phyloP scores from a whole-genome alignment of 2,797 vertebrate genomes.

The Sebastes melanostomus region DNA sequence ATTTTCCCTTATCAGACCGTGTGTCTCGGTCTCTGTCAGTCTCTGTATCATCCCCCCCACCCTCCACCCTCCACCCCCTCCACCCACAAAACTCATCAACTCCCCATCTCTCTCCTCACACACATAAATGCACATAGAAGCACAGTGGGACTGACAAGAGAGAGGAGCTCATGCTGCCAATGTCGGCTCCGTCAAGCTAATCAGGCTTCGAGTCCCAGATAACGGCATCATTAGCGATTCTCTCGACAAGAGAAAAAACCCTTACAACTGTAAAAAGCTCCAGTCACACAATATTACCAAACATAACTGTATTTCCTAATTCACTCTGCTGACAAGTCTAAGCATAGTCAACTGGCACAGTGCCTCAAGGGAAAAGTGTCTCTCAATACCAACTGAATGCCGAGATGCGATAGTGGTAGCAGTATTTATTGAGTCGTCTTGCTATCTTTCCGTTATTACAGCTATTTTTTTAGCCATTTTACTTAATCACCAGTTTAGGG shows the following conservation, averaged over 20 bases:
- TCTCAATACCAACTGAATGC: constrained; percentile 24
- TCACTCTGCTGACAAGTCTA: constrained; percentile 46
- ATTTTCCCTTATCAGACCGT: constrained; percentile 24
- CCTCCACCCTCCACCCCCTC: too few relatives aligned
- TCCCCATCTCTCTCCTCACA: constrained; percentile 15
- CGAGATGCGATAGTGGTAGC: not conserved
- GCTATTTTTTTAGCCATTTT: constrained; percentile 2
- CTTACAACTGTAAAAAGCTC: constrained; percentile 31
- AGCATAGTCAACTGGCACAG: constrained; percentile 31
- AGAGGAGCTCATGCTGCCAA: constrained; percentile 50
- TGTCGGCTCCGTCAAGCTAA: constrained; percentile 58
- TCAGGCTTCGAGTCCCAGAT: constrained; percentile 63
- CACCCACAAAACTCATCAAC: constrained; percentile 27
- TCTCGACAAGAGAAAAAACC: constrained; percentile 44
- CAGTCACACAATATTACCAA: constrained; percentile 58
- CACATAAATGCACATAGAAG: constrained; percentile 21
- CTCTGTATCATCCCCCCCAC: constrained; percentile 17
- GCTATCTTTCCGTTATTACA: constrained; percentile 21
- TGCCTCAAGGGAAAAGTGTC: constrained; percentile 29
- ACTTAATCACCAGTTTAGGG: constrained; percentile 17
- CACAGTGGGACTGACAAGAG: constrained; percentile 34
- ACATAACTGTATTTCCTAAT: constrained; percentile 51
- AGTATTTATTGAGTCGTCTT: constrained; percentile 8
- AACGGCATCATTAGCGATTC: constrained; percentile 66
- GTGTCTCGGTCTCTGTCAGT: constrained; percentile 20